phyloP scores from a whole-genome alignment of 2,888 invertebrate genomes.

The Drosophila buzzatii region DNA sequence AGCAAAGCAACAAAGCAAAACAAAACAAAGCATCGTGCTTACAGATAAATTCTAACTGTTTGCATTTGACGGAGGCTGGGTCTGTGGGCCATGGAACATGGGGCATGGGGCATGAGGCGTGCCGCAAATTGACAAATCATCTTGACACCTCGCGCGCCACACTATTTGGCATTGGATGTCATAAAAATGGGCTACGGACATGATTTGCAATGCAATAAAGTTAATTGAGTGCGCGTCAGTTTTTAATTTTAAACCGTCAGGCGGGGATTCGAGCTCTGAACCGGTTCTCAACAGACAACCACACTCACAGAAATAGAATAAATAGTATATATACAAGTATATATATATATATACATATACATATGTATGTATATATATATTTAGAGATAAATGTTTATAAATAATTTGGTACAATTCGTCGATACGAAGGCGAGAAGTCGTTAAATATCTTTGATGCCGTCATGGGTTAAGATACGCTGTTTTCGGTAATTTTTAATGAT shows the following conservation, averaged over 20 bases:
- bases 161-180: conserved; percentile 54
- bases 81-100: neutral
- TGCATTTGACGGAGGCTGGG: conserved; percentile 40
- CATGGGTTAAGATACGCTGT: conserved; percentile 57
- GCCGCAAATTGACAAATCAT: conserved; percentile 70
- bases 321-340: conserved; percentile 4
- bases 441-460: conserved; percentile 68
- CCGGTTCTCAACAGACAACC: conserved; percentile 52
- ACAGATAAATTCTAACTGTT: conserved; percentile 63
- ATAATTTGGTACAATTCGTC: conserved; percentile 26
- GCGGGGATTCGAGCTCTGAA: conserved; percentile 32
- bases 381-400: conserved; percentile 16
- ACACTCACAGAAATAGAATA: conserved; percentile 15
- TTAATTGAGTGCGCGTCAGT: conserved; percentile 81
- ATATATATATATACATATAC: conserved; percentile 1
- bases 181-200: conserved; percentile 78
- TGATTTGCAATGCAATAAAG: conserved; percentile 80
- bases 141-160: conserved; percentile 66
- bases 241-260: conserved; percentile 74
- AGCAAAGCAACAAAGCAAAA: neutral
- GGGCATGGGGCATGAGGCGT: conserved; percentile 33
- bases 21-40: conserved; percentile 5
- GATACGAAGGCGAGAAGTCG: conserved; percentile 69
- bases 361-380: neutral
- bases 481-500: conserved; percentile 63